These are phyloP conservation scores for Helarctos malayanus DNA, from an alignment of 2,797 vertebrate genomes.

Conservation along the genomic window DNA sequence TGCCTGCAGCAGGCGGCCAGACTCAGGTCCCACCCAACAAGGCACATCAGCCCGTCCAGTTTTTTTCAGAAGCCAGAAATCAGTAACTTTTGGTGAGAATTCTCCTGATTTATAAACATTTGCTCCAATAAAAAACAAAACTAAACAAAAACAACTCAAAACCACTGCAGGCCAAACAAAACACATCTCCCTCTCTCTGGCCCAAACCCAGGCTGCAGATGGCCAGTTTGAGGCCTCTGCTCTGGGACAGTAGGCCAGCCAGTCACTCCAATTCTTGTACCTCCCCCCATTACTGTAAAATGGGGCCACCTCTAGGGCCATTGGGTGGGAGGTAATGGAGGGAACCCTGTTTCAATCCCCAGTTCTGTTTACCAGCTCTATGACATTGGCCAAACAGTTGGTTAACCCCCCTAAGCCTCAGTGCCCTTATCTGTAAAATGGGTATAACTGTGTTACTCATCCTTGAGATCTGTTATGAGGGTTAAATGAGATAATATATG, in stretches of 20 bases:
- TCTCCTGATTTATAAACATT: constrained; percentile 52
- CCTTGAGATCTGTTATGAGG: neutral
- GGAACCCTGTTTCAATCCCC: neutral
- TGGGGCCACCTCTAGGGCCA: neutral
- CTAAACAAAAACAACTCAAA: neutral
- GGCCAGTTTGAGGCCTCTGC: neutral
- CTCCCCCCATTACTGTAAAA: neutral
- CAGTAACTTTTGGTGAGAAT: constrained; percentile 53
- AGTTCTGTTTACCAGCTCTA: neutral
- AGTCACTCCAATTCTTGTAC: neutral
- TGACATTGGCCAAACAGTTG: neutral
- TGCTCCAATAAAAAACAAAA: neutral
- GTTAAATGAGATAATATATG: neutral
- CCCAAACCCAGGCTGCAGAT: neutral
- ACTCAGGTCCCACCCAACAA: neutral
- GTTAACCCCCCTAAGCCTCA: neutral
- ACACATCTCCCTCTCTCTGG: neutral
- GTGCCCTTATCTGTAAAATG: constrained; percentile 1
- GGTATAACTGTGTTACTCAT: neutral
- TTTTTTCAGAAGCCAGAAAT: constrained; percentile 54
- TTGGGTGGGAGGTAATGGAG: neutral
- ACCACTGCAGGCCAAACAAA: neutral
- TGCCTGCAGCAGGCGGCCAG: neutral
- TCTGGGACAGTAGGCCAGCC: neutral
- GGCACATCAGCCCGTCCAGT: neutral